phyloP scores from a whole-genome alignment of 2,113 vertebrate genomes.

The Chamaea fasciata region DNA sequence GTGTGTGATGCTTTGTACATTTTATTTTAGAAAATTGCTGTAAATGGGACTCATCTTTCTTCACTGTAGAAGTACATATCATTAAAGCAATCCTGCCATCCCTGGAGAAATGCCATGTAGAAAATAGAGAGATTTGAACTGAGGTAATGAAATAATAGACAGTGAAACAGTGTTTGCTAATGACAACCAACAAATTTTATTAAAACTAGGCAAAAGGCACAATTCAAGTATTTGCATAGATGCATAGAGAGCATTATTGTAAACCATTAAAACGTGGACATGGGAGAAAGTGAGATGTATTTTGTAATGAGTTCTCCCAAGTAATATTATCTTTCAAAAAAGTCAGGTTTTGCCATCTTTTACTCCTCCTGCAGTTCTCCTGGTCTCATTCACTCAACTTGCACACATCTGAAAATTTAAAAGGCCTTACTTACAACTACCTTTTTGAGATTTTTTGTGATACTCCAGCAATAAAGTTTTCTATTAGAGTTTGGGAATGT shows the following conservation, averaged over 20 bases:
- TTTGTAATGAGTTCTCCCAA: constrained; percentile 32
- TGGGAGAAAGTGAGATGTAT: constrained; percentile 41
- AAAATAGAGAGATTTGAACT: background rate
- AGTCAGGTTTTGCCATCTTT: constrained; percentile 21
- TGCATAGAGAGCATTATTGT: constrained; percentile 72
- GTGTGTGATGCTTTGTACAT: background rate
- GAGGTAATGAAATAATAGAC: background rate
- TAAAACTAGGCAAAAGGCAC: constrained; percentile 77
- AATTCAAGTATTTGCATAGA: constrained; percentile 81
- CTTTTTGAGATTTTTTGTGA: background rate
- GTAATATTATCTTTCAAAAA: background rate
- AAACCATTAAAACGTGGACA: constrained; percentile 67
- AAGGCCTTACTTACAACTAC: background rate
- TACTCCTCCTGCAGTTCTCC: background rate
- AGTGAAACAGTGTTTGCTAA: background rate
- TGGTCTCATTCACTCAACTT: background rate
- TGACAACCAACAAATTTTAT: constrained; percentile 67
- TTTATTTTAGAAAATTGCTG: background rate
- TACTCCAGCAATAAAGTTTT: background rate
- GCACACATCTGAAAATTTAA: background rate
- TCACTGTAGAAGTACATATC: background rate
- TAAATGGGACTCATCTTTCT: background rate
- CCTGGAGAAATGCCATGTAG: background rate
- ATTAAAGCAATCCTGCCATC: background rate
- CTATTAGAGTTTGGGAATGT: background rate